phyloP scores from a whole-genome alignment of 2,797 vertebrate species.

The Natrix natrix region DNA sequence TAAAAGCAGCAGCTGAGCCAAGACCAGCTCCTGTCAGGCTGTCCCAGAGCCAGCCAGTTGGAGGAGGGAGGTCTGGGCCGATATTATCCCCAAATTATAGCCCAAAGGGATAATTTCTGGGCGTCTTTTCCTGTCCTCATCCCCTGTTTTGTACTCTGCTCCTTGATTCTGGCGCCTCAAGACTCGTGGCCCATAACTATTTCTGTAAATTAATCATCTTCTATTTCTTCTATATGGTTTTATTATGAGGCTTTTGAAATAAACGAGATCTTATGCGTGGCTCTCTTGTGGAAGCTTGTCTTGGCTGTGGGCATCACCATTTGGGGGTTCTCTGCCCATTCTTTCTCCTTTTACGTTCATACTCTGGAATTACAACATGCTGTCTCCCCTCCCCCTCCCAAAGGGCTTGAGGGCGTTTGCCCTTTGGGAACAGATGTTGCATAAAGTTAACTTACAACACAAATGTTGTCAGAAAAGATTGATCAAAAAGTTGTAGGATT shows the following conservation, averaged over 20 bases:
- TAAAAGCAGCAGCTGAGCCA: slow-evolving; percentile 62
- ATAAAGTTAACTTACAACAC: background rate
- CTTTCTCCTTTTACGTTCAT: background rate
- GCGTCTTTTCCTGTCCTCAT: too few species aligned
- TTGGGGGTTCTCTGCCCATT: too few species aligned
- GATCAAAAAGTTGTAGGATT: background rate
- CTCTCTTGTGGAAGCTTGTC: background rate
- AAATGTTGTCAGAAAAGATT: background rate
- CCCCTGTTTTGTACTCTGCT: background rate
- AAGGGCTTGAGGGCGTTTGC: background rate
- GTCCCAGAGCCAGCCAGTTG: background rate
- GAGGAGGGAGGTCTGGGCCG: background rate
- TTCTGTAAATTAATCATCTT: background rate
- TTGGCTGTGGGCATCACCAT: background rate
- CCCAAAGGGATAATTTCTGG: too few species aligned
- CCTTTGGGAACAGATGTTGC: background rate
- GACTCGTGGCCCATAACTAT: background rate
- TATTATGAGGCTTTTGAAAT: background rate
- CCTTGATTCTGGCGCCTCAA: background rate
- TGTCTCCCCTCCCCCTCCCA: background rate
- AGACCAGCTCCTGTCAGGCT: accelerated
- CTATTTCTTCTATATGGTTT: background rate
- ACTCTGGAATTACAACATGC: background rate
- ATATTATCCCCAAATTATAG: too few species aligned
- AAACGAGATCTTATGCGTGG: background rate